These are phyloP conservation scores for Melanostigma gelatinosum DNA, from an alignment of 2,113 vertebrate species.

Conservation along the genomic window DNA sequence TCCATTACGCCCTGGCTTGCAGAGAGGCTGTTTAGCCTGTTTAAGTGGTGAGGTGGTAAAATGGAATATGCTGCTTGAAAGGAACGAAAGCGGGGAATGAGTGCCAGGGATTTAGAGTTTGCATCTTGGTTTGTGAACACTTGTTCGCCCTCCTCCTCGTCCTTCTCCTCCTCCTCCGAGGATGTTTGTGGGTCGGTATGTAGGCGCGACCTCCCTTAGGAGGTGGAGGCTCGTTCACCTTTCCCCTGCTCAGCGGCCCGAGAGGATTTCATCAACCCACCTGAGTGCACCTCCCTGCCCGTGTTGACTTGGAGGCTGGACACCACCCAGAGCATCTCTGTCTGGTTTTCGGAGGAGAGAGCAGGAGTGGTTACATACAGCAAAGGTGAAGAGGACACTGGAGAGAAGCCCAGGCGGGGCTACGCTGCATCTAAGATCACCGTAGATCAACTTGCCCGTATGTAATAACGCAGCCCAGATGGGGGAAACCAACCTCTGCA, in stretches of 20 bases:
- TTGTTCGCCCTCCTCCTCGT: conserved; percentile 5
- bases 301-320: conserved; percentile 47
- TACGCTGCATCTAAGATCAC: conserved; percentile 25
- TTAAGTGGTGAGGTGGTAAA: conserved; percentile 34
- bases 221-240: conserved; percentile 31
- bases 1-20: conserved; percentile 25
- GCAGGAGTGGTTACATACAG: neutral
- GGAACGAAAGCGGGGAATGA: conserved; percentile 22
- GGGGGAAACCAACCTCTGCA: conserved; percentile 54
- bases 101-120: neutral
- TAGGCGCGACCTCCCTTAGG: neutral
- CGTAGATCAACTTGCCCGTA: conserved; percentile 40
- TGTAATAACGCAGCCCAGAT: conserved; percentile 54
- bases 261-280: conserved; percentile 69
- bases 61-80: conserved; percentile 20
- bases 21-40: conserved; percentile 39
- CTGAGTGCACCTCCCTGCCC: conserved; percentile 34
- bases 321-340: conserved; percentile 4
- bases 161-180: neutral
- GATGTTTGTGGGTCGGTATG: conserved; percentile 11
- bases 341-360: neutral
- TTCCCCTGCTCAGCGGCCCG: conserved; percentile 25
- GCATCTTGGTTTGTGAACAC: conserved; percentile 21
- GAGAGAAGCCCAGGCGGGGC: conserved; percentile 41
- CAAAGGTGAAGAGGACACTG: conserved; percentile 39